Evolutionary conservation across 2,888 invertebrate genomes (phyloP), one percentile per base, ranked within the genome.

Genomic region (Melanophora roralis): DNA sequence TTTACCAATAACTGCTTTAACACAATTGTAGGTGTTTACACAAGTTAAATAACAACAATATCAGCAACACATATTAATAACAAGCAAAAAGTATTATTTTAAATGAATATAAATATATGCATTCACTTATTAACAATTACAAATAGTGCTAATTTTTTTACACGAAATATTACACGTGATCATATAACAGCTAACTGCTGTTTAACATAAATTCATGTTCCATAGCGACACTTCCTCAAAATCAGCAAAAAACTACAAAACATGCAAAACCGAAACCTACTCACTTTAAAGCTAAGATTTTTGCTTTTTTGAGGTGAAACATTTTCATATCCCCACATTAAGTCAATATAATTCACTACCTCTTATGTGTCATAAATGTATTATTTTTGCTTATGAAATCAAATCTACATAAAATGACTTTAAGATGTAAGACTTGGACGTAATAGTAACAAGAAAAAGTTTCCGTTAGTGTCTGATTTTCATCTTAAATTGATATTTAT

Each of bases 151-250:
- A 6, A 60, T 79, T 69, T 65, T 59, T 57, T 40, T 51, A 53
- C 47, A 23, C 36, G n/a, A 60, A 65, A 53, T 68, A 14, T 65
- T 65, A 64, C 78, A 78, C 75, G 79, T 79, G 75, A 79, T 65
- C 64, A 40, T 62, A 62, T 62, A 62, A 68, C 51, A 75, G 68
- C 34, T 32, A 27, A 21, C 11, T 34, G 43, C 57, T 62, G 40
- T 65, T 74, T 74, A 68, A 62, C 62, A 69, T 68, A 76, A 75
- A 53, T 47, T 62, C 65, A 65, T 59, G 34, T 32, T 8, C 32
- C 19, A 40, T 34, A 74, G 27, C 3, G 59, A 75, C 65, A 79
- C 71, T 79, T 79, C 75, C 69, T 79, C 65, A 67, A 79, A 62
- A 16, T 12, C 21, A 67, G 64, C 19, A 49, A 27, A 27, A 14